Evolutionary conservation across 2,888 invertebrate species (phyloP).

Genomic region (Eutolmus rufibarbis): DNA sequence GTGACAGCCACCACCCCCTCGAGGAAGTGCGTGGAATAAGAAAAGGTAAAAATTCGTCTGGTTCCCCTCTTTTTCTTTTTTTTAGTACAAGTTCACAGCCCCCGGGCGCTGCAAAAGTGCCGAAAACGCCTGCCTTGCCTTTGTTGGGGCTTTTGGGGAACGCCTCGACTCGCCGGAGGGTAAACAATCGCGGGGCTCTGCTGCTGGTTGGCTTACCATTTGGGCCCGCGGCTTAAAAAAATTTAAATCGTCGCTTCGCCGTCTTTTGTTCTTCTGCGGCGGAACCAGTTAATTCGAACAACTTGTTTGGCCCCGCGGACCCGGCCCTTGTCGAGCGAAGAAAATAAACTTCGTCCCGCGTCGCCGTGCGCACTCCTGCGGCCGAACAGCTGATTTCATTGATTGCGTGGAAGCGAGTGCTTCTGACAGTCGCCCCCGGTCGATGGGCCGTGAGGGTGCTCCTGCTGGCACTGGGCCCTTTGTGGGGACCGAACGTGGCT

Average conservation of each 20-base stretch:
- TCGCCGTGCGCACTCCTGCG: not conserved
- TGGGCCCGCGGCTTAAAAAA: not conserved
- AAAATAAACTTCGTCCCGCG: not conserved
- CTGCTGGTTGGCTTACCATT: not conserved
- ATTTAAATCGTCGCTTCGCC: not conserved
- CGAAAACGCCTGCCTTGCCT: not conserved
- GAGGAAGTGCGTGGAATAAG: not conserved
- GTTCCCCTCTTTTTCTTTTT: not conserved
- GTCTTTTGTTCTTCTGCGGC: not conserved
- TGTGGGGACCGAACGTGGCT: not conserved
- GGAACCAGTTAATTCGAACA: not conserved
- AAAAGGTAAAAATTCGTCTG: not conserved
- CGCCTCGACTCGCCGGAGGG: not conserved
- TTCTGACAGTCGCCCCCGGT: not conserved
- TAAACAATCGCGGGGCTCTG: not conserved
- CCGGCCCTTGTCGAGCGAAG: not conserved
- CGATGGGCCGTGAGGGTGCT: not conserved
- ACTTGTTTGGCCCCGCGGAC: not conserved
- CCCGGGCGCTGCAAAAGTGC: not conserved
- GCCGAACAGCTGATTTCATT: constrained; percentile 16
- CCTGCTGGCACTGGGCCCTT: not conserved
- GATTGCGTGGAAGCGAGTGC: not conserved
- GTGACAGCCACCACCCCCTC: not conserved
- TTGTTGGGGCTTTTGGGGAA: not conserved
- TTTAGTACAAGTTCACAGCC: not conserved